Conservation (phyloP, 2,113 vertebrate species). For the Pantherophis guttatus region DNA sequence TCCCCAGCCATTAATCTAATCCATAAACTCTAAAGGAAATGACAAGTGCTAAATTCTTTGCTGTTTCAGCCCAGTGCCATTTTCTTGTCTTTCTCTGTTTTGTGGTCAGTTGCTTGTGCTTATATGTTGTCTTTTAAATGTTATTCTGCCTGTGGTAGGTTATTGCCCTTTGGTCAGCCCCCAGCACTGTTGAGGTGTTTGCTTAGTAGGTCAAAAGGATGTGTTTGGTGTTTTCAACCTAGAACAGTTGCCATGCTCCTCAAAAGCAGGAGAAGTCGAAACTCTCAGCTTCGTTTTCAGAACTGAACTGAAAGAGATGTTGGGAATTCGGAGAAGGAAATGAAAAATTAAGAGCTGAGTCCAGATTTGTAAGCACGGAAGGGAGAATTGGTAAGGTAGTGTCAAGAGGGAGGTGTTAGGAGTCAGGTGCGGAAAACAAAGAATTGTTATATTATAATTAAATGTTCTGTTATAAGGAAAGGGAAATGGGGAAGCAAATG, state of each 20-base stretch:
- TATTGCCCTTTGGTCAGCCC: background rate
- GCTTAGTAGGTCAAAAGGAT: background rate
- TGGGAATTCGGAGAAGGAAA: too few species aligned
- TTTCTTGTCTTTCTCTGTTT: background rate
- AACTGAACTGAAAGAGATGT: background rate
- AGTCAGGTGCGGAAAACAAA: background rate
- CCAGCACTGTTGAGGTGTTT: background rate
- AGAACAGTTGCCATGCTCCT: background rate
- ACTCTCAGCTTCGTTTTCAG: background rate
- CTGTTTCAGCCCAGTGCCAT: background rate
- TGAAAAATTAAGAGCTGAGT: background rate
- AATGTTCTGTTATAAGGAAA: background rate
- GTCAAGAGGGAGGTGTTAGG: background rate
- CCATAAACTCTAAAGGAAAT: background rate
- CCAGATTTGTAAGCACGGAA: background rate
- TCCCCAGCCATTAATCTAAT: background rate
- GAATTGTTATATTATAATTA: background rate
- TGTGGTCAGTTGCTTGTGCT: background rate
- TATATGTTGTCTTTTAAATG: background rate
- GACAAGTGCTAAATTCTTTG: background rate
- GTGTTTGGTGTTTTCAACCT: background rate
- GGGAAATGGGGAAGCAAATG: background rate
- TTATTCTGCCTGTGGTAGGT: background rate
- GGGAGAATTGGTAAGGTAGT: background rate
- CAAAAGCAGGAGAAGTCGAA: background rate